phyloP scores from a whole-genome alignment of 2,113 vertebrate species.

The Bubalus kerabau region DNA sequence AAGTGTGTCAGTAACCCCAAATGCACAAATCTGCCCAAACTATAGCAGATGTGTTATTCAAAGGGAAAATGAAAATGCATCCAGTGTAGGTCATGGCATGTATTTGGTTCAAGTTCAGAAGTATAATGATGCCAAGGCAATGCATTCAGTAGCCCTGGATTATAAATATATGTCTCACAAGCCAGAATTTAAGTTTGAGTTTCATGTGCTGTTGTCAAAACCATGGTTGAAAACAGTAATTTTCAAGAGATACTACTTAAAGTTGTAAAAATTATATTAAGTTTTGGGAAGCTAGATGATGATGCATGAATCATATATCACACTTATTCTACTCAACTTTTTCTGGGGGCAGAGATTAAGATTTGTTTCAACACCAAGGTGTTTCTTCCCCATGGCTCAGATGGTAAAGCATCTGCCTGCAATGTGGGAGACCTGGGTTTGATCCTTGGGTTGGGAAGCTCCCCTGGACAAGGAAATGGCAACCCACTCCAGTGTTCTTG shows the following conservation, averaged over 20 bases:
- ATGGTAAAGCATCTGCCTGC: neutral
- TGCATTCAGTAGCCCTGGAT: neutral
- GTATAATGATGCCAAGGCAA: neutral
- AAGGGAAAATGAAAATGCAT: neutral
- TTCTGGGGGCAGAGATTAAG: neutral
- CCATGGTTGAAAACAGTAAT: neutral
- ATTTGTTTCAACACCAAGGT: neutral
- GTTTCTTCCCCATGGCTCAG: neutral
- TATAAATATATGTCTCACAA: neutral
- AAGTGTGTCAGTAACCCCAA: neutral
- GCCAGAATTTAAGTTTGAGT: neutral
- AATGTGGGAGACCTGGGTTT: rapidly evolving
- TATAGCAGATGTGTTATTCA: neutral
- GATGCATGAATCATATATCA: neutral
- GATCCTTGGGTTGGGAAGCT: neutral
- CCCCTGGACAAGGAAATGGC: neutral
- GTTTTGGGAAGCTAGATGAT: neutral
- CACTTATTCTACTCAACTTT: neutral
- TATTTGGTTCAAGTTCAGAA: conserved; percentile 18
- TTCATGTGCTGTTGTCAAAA: neutral
- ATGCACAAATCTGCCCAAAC: neutral
- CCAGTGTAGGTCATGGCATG: neutral
- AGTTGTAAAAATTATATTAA: neutral
- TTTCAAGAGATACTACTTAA: neutral
- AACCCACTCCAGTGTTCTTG: neutral